Evolutionary conservation across 53 echinoderm and acorn worm species (phyloP).

Genomic region (Actinopyga echinites): DNA sequence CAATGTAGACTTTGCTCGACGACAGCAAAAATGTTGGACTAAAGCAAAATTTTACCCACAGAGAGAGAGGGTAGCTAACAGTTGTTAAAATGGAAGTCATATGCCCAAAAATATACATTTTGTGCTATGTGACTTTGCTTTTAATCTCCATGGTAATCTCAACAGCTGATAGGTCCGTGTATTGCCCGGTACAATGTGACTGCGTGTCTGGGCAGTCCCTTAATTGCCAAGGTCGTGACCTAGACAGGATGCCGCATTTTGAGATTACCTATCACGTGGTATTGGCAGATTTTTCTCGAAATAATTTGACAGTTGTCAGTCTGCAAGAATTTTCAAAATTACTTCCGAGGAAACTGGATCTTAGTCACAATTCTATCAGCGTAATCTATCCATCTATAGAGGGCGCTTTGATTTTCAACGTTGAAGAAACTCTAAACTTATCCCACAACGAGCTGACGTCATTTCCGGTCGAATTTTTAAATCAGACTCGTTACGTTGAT

Average conservation of each 20-base stretch:
- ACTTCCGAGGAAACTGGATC: not conserved
- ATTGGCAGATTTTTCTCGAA: slow-evolving; percentile 6
- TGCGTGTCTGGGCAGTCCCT: not conserved
- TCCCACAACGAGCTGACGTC: slow-evolving; percentile 26
- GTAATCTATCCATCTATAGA: not conserved
- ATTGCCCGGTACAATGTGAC: not conserved
- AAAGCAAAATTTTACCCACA: too few relatives aligned
- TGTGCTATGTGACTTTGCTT: too few relatives aligned
- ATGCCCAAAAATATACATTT: too few relatives aligned
- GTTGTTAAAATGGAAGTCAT: too few relatives aligned
- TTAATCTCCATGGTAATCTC: too few relatives aligned
- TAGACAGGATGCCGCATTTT: not conserved
- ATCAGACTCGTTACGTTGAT: not conserved
- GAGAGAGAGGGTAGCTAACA: too few relatives aligned
- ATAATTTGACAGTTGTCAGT: slow-evolving; percentile 15
- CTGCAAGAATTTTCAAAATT: not conserved
- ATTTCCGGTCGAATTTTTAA: slow-evolving; percentile 28
- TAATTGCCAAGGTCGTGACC: not conserved
- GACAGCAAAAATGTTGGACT: too few relatives aligned
- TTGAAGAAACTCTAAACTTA: slow-evolving; percentile 20
- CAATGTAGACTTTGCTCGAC: too few relatives aligned
- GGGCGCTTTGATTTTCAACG: not conserved
- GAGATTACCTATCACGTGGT: not conserved
- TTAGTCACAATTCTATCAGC: slow-evolving; percentile 23
- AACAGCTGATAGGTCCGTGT: too few relatives aligned